Conservation (phyloP, 2,888 invertebrate species). For the Morpho deidamia region DNA sequence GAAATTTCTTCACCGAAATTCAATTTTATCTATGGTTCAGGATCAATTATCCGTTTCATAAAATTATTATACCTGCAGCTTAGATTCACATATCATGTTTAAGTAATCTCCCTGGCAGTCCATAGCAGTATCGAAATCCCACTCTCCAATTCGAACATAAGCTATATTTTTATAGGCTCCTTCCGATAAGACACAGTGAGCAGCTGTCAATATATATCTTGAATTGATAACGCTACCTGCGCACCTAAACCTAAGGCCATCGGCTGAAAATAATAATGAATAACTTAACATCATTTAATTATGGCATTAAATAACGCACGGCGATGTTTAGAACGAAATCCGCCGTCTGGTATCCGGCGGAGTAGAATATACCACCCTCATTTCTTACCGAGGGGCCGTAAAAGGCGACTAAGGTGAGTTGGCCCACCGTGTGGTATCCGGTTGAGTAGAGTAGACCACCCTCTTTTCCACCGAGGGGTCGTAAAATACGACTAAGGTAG, state of each 20-base stretch:
- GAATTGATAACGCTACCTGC: slow-evolving; percentile 54
- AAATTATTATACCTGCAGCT: neutral
- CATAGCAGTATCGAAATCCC: neutral
- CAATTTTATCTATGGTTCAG: neutral
- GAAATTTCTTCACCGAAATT: neutral
- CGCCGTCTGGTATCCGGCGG: too few species aligned
- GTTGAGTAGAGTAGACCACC: too few species aligned
- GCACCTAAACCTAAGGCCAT: slow-evolving; percentile 5
- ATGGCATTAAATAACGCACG: too few species aligned
- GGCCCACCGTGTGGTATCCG: too few species aligned
- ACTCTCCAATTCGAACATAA: slow-evolving; percentile 17
- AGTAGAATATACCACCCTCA: too few species aligned
- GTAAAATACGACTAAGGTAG: too few species aligned
- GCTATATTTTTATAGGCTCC: slow-evolving; percentile 16
- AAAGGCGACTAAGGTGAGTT: too few species aligned
- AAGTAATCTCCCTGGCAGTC: slow-evolving; percentile 4
- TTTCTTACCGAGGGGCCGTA: too few species aligned
- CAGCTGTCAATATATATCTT: slow-evolving; percentile 60
- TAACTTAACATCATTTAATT: neutral
- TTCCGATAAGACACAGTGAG: slow-evolving; percentile 42
- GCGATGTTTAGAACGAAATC: too few species aligned
- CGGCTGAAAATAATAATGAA: neutral
- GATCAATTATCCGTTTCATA: neutral
- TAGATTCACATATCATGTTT: neutral
- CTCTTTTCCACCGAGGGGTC: too few species aligned